Conservation (phyloP, 2,888 invertebrate species). For the Eupithecia vulgata region DNA sequence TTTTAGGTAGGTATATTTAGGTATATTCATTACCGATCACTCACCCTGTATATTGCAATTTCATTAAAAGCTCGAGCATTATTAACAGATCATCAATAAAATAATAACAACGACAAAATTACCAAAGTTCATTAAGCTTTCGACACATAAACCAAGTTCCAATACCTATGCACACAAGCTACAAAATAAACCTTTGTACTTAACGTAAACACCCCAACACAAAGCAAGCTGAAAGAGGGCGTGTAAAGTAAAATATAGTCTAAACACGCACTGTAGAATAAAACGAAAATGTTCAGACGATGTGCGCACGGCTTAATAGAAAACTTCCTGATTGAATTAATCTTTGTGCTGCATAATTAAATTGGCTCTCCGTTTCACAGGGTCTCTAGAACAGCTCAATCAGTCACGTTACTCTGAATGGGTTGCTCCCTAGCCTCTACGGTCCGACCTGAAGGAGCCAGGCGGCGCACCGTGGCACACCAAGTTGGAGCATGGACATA, state of each 20-base stretch:
- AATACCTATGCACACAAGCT: constrained; percentile 6
- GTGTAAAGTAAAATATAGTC: constrained; percentile 33
- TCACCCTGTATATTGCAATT: not conserved
- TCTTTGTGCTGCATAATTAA: constrained; percentile 41
- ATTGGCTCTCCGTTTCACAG: constrained; percentile 24
- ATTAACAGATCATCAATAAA: not conserved
- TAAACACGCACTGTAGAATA: constrained; percentile 29
- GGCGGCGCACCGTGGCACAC: too few species aligned
- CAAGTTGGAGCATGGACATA: too few species aligned
- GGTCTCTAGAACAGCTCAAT: not conserved
- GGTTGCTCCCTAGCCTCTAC: too few species aligned
- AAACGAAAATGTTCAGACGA: constrained; percentile 23
- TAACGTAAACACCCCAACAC: constrained; percentile 19
- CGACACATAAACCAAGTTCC: constrained; percentile 7
- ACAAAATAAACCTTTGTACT: constrained; percentile 24
- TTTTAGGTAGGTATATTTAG: too few species aligned
- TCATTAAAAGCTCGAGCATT: not conserved
- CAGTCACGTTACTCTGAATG: not conserved
- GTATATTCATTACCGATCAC: not conserved
- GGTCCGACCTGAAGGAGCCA: too few species aligned
- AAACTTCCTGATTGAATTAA: constrained; percentile 43
- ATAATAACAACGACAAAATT: not conserved
- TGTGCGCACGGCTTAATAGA: constrained; percentile 34
- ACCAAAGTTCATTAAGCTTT: constrained; percentile 2
- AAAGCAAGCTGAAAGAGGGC: constrained; percentile 25